A percentile compares a stretch with the other conserved stretches of the same genome.
phyloP scores from a whole-genome alignment of 2,797 vertebrate genomes.

The Notamacropus eugenii region DNA sequence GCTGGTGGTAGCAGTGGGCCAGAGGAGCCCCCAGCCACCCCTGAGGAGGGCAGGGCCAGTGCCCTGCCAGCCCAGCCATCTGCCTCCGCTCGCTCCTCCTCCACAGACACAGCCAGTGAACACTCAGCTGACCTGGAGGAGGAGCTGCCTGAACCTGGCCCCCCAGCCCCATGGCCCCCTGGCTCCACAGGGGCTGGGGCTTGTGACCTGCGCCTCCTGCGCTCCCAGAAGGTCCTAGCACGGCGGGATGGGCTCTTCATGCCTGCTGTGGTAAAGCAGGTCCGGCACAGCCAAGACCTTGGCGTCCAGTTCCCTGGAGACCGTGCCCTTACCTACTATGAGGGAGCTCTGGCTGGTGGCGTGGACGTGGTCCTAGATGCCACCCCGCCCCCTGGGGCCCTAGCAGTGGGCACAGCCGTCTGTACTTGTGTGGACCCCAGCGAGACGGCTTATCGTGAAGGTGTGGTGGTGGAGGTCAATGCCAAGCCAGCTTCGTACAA shows the following conservation, averaged over 20 bases:
- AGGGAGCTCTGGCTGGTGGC: constrained; percentile 73
- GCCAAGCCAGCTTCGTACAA: constrained; percentile 90
- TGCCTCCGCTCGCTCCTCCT: constrained; percentile 89
- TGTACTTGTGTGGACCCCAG: constrained; percentile 90
- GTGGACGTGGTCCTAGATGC: constrained; percentile 91
- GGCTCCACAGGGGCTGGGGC: constrained; percentile 59
- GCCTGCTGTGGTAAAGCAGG: constrained; percentile 90
- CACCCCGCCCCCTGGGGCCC: constrained; percentile 86
- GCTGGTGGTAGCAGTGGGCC: constrained; percentile 55
- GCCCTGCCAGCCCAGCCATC: constrained; percentile 71
- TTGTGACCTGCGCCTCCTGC: constrained; percentile 87
- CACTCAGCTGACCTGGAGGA: constrained; percentile 85
- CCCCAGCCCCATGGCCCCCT: constrained; percentile 86
- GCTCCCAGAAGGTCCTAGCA: constrained; percentile 91
- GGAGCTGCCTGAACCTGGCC: constrained; percentile 61
- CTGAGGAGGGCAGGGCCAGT: constrained; percentile 59
- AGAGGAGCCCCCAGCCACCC: constrained; percentile 69
- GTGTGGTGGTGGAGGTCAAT: constrained; percentile 89
- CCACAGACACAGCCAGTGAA: constrained; percentile 92
- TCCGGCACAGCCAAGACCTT: constrained; percentile 87
- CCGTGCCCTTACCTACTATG: constrained; percentile 80
- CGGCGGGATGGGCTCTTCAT: constrained; percentile 85
- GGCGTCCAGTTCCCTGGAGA: constrained; percentile 90
- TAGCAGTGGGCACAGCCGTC: constrained; percentile 89
- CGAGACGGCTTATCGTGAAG: constrained; percentile 88